A percentile compares a stretch with the other conserved stretches of the same genome.
phyloP scores from a whole-genome alignment of 2,113 vertebrate genomes.

The Indri indri region DNA sequence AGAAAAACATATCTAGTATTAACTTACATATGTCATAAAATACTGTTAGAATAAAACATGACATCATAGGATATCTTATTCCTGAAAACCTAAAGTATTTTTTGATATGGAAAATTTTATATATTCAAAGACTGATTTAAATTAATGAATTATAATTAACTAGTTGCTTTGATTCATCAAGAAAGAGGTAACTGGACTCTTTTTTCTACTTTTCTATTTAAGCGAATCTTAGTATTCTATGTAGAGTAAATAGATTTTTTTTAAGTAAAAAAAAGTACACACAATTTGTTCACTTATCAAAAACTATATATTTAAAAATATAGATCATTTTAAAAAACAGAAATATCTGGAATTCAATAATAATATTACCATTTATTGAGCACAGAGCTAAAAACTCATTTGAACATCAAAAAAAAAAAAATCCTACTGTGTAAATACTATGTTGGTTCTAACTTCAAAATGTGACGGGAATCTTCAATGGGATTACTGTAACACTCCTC shows the following conservation, averaged over 20 bases:
- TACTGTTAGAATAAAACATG: not conserved
- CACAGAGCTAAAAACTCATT: not conserved
- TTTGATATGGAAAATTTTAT: not conserved
- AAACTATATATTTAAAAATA: not conserved
- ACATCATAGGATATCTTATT: not conserved
- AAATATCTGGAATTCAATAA: not conserved
- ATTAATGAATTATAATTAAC: not conserved
- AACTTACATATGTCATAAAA: not conserved
- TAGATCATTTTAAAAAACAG: not conserved
- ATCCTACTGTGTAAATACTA: not conserved
- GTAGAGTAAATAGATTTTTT: not conserved
- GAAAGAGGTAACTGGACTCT: accelerated
- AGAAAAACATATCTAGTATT: not conserved
- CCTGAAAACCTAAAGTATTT: not conserved
- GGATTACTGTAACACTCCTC: not conserved
- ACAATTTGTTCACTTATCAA: not conserved
- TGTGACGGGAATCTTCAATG: not conserved
- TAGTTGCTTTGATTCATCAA: not conserved
- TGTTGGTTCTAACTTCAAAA: not conserved
- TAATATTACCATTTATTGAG: not conserved
- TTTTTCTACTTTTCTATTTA: not conserved
- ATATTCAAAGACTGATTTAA: not conserved
- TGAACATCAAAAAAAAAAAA: not conserved
- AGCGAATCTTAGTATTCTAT: not conserved
- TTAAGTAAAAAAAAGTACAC: not conserved